A percentile compares a stretch with the other conserved stretches of the same genome.
phyloP scores from a whole-genome alignment of 2,888 invertebrate genomes.

The Camponotus fellah region DNA sequence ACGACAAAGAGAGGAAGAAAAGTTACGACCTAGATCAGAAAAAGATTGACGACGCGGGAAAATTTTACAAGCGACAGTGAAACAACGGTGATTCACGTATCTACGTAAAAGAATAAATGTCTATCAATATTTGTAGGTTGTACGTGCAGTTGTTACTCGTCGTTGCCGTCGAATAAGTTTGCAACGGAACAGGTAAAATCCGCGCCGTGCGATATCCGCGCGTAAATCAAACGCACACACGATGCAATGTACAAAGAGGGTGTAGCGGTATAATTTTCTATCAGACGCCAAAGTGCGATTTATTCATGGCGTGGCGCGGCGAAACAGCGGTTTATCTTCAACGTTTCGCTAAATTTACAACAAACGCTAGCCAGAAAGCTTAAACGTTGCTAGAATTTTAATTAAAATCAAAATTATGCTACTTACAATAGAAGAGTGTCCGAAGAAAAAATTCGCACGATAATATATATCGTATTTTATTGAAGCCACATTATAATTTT shows the following conservation, averaged over 20 bases:
- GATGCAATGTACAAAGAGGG: conserved; percentile 31
- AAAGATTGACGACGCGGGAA: conserved; percentile 3
- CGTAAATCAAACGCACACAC: conserved; percentile 59
- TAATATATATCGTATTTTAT: conserved; percentile 14
- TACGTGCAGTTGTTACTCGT: conserved; percentile 67
- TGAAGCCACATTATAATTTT: not conserved
- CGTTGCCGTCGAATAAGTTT: conserved; percentile 66
- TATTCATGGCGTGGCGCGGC: conserved; percentile 29
- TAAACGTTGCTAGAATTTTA: conserved; percentile 30
- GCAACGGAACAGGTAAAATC: conserved; percentile 49
- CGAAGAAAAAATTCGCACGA: not conserved
- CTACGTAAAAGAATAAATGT: conserved; percentile 67
- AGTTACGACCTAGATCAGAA: not conserved
- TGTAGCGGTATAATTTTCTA: conserved; percentile 47
- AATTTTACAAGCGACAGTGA: conserved; percentile 52
- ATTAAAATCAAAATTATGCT: conserved; percentile 41
- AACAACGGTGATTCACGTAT: conserved; percentile 28
- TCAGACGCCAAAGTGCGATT: conserved; percentile 46
- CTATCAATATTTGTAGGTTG: conserved; percentile 65
- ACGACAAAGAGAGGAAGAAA: conserved; percentile 17
- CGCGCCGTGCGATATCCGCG: conserved; percentile 52
- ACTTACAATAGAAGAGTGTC: conserved; percentile 7
- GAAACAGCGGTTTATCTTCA: conserved; percentile 22
- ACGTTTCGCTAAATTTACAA: conserved; percentile 41
- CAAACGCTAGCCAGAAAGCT: not conserved